Evolutionary conservation across 2,797 vertebrate genomes (phyloP).

Genomic region (Choloepus didactylus): DNA sequence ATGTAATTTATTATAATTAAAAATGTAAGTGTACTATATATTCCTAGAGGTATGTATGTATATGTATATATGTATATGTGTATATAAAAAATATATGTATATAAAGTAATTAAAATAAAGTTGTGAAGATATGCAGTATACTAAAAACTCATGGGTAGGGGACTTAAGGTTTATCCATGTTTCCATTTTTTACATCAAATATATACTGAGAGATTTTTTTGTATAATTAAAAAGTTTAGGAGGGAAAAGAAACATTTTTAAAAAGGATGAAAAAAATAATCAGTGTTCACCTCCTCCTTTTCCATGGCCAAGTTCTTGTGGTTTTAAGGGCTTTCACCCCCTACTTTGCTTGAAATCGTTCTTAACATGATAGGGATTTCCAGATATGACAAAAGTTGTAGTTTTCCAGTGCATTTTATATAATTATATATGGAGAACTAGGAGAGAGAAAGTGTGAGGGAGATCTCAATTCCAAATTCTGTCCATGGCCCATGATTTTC

Average conservation of each 20-base stretch:
- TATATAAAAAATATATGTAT: background rate
- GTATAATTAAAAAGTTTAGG: background rate
- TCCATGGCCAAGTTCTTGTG: background rate
- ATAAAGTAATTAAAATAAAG: background rate
- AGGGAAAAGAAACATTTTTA: background rate
- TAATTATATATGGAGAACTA: background rate
- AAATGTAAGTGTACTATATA: background rate
- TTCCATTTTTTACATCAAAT: constrained; percentile 19
- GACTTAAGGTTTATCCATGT: background rate
- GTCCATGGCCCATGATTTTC: background rate
- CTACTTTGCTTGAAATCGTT: background rate
- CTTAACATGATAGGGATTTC: background rate
- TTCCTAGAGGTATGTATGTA: background rate
- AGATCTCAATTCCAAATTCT: background rate
- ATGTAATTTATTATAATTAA: background rate
- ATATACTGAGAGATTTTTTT: background rate
- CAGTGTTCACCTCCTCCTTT: background rate
- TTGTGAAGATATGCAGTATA: background rate
- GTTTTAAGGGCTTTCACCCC: background rate
- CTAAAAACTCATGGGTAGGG: background rate
- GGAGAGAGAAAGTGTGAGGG: background rate
- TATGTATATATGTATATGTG: no score
- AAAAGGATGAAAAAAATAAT: background rate
- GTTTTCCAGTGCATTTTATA: constrained; percentile 1
- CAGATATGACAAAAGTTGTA: background rate